Conservation (phyloP, 2,888 invertebrate species). For the Punctoribates punctum region DNA sequence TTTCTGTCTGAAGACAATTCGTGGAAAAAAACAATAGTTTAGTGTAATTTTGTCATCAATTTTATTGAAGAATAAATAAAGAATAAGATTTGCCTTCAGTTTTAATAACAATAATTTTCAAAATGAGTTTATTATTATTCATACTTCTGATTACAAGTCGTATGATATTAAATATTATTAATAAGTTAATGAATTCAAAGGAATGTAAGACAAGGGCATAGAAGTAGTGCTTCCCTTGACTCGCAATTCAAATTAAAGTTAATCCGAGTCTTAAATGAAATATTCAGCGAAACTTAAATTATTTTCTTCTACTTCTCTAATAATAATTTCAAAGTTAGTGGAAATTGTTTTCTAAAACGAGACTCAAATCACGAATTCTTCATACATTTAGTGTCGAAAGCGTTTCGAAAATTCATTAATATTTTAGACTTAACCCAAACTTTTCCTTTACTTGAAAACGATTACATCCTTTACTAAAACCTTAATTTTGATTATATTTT, state of each 20-base stretch:
- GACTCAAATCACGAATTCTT: neutral
- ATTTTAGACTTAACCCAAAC: neutral
- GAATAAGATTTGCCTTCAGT: neutral
- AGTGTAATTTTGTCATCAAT: constrained; percentile 9
- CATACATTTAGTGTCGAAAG: neutral
- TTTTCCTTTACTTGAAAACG: neutral
- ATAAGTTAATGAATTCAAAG: constrained; percentile 19
- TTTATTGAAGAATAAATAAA: neutral
- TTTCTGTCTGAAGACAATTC: neutral
- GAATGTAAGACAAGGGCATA: constrained; percentile 31
- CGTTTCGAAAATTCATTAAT: neutral
- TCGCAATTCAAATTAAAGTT: neutral
- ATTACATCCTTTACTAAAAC: neutral
- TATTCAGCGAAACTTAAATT: neutral
- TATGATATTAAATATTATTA: too few relatives aligned
- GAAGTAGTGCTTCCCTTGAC: constrained; percentile 18
- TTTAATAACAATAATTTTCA: neutral
- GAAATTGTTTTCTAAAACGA: neutral
- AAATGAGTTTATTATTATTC: neutral
- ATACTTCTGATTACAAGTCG: too few relatives aligned
- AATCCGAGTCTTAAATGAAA: constrained; percentile 2
- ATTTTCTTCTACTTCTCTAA: neutral
- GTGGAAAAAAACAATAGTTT: neutral
- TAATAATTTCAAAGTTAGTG: neutral
- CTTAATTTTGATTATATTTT: neutral